phyloP scores from a whole-genome alignment of 2,888 invertebrate species.

The Lacanobia wlatinum region DNA sequence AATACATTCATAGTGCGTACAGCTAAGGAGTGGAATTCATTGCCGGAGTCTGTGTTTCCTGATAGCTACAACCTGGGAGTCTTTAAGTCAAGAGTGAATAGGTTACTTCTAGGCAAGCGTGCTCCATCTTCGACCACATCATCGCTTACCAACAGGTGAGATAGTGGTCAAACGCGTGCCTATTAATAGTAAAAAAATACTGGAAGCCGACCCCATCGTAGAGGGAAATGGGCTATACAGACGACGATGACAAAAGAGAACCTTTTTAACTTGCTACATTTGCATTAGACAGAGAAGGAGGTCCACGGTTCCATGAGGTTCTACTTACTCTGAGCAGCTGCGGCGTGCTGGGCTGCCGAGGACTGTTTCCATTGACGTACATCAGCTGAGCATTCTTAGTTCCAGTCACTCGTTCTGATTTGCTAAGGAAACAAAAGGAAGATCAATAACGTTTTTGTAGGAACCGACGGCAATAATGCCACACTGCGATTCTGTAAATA shows the following conservation, averaged over 20 bases:
- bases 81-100: too few relatives aligned
- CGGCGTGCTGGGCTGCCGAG: conserved; percentile 82
- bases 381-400: conserved; percentile 82
- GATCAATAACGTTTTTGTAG: not conserved
- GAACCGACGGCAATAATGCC: not conserved
- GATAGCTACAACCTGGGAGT: too few relatives aligned
- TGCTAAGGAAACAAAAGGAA: not conserved
- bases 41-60: too few relatives aligned
- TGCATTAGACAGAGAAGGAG: not conserved
- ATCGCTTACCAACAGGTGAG: too few relatives aligned
- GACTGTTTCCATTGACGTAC: conserved; percentile 75
- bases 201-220: too few relatives aligned
- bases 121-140: too few relatives aligned
- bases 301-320: not conserved
- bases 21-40: too few relatives aligned
- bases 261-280: not conserved
- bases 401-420: conserved; percentile 74
- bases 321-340: conserved; percentile 78
- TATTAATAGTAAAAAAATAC: too few relatives aligned
- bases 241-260: not conserved
- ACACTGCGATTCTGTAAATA: too few relatives aligned
- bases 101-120: too few relatives aligned
- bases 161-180: too few relatives aligned
- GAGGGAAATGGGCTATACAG: not conserved
- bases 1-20: too few relatives aligned